These are phyloP conservation scores for Rhipidura dahli DNA, from an alignment of 2,113 vertebrate genomes.

Conservation along the genomic window DNA sequence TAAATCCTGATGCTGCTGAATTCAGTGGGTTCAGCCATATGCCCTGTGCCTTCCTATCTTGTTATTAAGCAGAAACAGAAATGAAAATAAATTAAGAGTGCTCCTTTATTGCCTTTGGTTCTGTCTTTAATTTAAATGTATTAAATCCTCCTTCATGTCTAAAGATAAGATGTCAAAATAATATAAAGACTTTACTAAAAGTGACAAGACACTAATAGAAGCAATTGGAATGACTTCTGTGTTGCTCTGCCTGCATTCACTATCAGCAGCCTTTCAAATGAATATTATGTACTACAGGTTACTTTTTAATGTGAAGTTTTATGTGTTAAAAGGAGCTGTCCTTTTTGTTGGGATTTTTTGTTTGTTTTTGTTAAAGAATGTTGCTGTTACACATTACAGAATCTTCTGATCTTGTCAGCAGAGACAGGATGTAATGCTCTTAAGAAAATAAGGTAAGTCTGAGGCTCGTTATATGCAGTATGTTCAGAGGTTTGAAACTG, in stretches of 20 bases:
- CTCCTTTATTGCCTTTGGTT: slow-evolving; percentile 10
- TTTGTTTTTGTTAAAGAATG: neutral
- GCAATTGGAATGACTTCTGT: neutral
- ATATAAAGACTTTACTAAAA: neutral
- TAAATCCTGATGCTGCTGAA: neutral
- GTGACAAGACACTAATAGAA: neutral
- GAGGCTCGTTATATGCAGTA: neutral
- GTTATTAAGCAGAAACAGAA: neutral
- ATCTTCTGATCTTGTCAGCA: neutral
- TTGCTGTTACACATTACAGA: neutral
- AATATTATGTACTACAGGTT: neutral
- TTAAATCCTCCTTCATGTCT: neutral
- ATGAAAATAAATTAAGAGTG: neutral
- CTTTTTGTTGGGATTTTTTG: too few species aligned
- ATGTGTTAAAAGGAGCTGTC: neutral
- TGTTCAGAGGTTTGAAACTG: neutral
- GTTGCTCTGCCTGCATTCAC: neutral
- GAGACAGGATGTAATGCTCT: neutral
- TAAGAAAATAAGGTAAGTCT: neutral
- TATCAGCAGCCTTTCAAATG: neutral
- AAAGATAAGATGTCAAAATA: neutral
- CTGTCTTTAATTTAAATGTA: neutral
- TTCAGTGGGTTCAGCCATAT: neutral
- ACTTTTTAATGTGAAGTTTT: neutral
- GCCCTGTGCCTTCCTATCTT: neutral